Conservation (phyloP, 2,888 invertebrate species). For the Chloroclysta siterata region DNA sequence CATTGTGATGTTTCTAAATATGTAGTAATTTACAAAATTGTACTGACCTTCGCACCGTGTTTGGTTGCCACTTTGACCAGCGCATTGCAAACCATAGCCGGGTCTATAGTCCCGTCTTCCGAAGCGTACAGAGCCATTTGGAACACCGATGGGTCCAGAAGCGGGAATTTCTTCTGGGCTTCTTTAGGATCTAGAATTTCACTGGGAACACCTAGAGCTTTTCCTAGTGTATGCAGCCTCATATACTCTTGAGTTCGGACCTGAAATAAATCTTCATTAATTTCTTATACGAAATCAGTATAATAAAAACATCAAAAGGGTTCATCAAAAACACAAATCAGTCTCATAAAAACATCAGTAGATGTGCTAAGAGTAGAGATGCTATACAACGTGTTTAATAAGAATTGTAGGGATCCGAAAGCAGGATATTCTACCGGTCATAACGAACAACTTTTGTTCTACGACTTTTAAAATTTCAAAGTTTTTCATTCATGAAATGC, state of each 20-base stretch:
- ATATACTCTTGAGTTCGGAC: slow-evolving; percentile 93
- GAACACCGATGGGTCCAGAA: slow-evolving; percentile 90
- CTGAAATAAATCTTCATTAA: slow-evolving; percentile 62
- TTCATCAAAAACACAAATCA: too few species aligned
- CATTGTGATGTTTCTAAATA: too few species aligned
- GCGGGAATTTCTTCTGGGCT: slow-evolving; percentile 90
- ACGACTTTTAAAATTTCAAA: too few species aligned
- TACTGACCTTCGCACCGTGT: slow-evolving; percentile 88
- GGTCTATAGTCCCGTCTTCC: slow-evolving; percentile 93
- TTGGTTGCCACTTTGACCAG: slow-evolving; percentile 89
- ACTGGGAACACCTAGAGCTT: slow-evolving; percentile 91
- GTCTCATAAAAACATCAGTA: neutral
- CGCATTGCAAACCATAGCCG: slow-evolving; percentile 91
- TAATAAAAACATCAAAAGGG: neutral
- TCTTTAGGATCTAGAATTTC: slow-evolving; percentile 89
- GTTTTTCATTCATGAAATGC: too few species aligned
- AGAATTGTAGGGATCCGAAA: too few species aligned
- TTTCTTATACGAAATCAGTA: neutral
- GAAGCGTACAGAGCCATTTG: slow-evolving; percentile 91
- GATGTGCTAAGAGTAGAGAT: too few species aligned
- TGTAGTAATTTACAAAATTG: too few species aligned
- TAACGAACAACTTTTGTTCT: too few species aligned
- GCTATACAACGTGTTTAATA: too few species aligned
- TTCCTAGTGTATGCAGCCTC: slow-evolving; percentile 91
- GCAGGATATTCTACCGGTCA: too few species aligned